Base-by-base conservation (phyloP, 2,888 invertebrate genomes). In the Hanleya hanleyi region DNA sequence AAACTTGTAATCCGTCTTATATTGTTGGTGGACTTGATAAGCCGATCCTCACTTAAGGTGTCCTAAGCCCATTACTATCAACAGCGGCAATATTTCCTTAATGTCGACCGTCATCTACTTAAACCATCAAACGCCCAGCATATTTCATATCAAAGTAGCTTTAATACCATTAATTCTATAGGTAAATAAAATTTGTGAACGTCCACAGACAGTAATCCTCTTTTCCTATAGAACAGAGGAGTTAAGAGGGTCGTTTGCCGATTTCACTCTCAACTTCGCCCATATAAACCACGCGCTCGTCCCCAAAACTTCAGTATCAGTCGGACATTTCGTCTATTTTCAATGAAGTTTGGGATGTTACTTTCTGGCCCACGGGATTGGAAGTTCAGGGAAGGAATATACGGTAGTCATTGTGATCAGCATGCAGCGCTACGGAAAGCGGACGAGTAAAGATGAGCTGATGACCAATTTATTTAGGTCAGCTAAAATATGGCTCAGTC, bases 81-180 rank as follows among this genome's bases (percentile, higher is more conserved):
- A 47, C n/a, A 47, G n/a, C 2, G 18, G n/a, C 18, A n/a, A 47
- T 47, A n/a, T 7, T 47, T n/a, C 47, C 2, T 22, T 47, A 18
- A 22, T 22, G n/a, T 47, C 3, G 18, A 47, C 18, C n/a, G n/a
- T 47, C 47, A n/a, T 47, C n/a, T 4, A 22, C 47, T 47, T 18
- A n/a, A 18, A 47, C 47, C 22, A 47, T 47, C 29, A 57, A 57
- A 57, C 32, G 29, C 2, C 26, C 57, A 29, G 22, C 57, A 22
- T 57, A 57, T 57, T 57, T 57, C 26, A 57, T 57, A 57, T 57
- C 57, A 22, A 29, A 57, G 29, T 29, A 22, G 22, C 57, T 22
- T 57, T 57, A 57, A 57, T 57, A 57, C 57, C 57, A 57, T 29
- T 57, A 57, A 57, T 57, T 57, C 57, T 57, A 57, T 57, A 57